Evolutionary conservation across 2,797 vertebrate genomes (phyloP).

Genomic region (Alectoris magna): DNA sequence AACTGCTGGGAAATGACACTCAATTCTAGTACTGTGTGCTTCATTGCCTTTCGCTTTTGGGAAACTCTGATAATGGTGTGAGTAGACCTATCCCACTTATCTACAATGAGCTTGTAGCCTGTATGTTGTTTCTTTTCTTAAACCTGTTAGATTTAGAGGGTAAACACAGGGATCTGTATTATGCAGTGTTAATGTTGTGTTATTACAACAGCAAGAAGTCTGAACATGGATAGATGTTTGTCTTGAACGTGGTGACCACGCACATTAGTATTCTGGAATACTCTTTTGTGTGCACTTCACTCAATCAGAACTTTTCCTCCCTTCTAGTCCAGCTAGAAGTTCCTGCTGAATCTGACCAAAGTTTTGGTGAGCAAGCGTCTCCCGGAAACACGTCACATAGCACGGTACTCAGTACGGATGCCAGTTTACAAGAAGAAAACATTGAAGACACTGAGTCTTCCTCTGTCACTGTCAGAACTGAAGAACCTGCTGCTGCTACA

Average conservation of each 20-base stretch:
- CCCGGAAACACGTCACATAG: conserved; percentile 52
- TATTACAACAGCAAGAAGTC: neutral
- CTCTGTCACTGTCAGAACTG: conserved; percentile 55
- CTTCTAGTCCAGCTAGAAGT: conserved; percentile 73
- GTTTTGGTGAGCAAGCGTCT: conserved; percentile 54
- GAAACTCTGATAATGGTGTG: neutral
- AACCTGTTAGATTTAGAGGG: neutral
- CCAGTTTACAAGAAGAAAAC: conserved; percentile 74
- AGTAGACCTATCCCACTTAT: neutral
- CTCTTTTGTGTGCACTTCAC: neutral
- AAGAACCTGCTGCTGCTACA: conserved; percentile 75
- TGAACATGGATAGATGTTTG: neutral
- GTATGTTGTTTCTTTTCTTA: neutral
- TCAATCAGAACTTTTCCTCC: neutral
- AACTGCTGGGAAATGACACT: neutral
- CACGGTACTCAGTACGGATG: conserved; percentile 44
- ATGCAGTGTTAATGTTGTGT: neutral
- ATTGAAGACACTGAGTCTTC: conserved; percentile 52
- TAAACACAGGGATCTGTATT: neutral
- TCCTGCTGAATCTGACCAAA: conserved; percentile 68
- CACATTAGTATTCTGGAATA: neutral
- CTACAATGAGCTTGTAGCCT: neutral
- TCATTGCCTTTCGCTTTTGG: neutral
- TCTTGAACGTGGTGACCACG: neutral
- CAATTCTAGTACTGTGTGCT: neutral